phyloP scores from a whole-genome alignment of 2,888 invertebrate species.

The Trissolcus brochymenae region DNA sequence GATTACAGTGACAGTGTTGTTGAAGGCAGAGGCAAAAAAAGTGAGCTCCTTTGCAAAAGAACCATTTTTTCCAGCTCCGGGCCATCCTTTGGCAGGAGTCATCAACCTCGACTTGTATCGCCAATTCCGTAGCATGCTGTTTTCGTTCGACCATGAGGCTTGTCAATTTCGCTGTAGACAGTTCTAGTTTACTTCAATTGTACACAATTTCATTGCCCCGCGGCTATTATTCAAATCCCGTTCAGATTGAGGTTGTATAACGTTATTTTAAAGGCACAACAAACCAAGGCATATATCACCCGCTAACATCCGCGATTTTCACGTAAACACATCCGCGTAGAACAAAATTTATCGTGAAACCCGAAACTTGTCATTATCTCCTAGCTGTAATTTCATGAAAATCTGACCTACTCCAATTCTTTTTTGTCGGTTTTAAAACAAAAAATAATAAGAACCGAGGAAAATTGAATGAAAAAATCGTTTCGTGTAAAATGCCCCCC shows the following conservation, averaged over 20 bases:
- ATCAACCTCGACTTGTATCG: too few relatives aligned
- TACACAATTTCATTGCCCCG: too few relatives aligned
- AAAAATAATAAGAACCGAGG: slow-evolving; percentile 5
- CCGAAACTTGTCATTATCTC: neutral
- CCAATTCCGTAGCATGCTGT: too few relatives aligned
- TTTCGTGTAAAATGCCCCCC: neutral
- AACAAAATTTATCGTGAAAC: slow-evolving; percentile 8
- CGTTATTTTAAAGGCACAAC: too few relatives aligned
- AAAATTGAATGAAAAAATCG: neutral
- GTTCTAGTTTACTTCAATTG: too few relatives aligned
- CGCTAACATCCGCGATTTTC: neutral
- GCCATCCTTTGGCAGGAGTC: too few relatives aligned
- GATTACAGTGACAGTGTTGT: slow-evolving; percentile 78
- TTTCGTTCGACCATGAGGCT: too few relatives aligned
- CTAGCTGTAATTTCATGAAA: slow-evolving; percentile 34
- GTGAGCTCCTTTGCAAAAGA: slow-evolving; percentile 77
- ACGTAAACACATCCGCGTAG: slow-evolving; percentile 1
- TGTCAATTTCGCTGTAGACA: too few relatives aligned
- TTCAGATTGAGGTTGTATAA: too few relatives aligned
- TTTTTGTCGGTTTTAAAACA: neutral
- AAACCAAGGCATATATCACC: too few relatives aligned
- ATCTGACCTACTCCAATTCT: slow-evolving; percentile 46
- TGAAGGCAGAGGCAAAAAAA: slow-evolving; percentile 86
- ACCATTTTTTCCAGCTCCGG: neutral
- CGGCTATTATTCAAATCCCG: neutral